These are phyloP conservation scores for Aphrophora alni DNA, from an alignment of 2,888 invertebrate genomes.

Conservation along the genomic window DNA sequence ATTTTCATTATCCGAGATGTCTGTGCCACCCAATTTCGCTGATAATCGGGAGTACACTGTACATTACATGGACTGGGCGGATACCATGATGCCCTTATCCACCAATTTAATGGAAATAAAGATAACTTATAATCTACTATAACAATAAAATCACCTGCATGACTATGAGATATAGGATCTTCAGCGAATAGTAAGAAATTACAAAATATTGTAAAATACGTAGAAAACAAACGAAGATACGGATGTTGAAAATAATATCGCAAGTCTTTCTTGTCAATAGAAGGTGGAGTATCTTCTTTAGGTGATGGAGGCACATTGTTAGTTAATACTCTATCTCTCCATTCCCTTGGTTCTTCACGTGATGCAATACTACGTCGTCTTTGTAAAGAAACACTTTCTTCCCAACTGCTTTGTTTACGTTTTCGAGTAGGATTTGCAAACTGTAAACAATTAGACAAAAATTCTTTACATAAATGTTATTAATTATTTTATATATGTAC, in stretches of 20 bases:
- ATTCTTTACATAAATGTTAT: too few relatives aligned
- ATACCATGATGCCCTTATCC: too few relatives aligned
- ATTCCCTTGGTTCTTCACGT: constrained; percentile 38
- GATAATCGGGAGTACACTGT: too few relatives aligned
- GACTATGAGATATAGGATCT: constrained; percentile 61
- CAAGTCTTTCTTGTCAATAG: constrained; percentile 54
- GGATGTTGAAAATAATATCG: constrained; percentile 62
- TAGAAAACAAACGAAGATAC: constrained; percentile 58
- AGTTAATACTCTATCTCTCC: constrained; percentile 32
- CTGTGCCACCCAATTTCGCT: too few relatives aligned
- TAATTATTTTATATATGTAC: too few relatives aligned
- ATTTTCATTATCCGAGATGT: too few relatives aligned
- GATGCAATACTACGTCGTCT: constrained; percentile 45
- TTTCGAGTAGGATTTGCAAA: constrained; percentile 17
- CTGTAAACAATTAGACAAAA: neutral
- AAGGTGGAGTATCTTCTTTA: constrained; percentile 14
- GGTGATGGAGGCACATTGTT: constrained; percentile 11
- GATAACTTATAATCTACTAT: neutral
- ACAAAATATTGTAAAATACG: constrained; percentile 60
- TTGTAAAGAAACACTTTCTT: constrained; percentile 47
- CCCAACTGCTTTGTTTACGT: constrained; percentile 48
- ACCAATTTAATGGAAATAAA: too few relatives aligned
- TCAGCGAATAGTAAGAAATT: constrained; percentile 62
- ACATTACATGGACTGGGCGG: too few relatives aligned
- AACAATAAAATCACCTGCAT: constrained; percentile 47